Conservation (phyloP, 2,797 vertebrate species). For the Perodicticus potto region DNA sequence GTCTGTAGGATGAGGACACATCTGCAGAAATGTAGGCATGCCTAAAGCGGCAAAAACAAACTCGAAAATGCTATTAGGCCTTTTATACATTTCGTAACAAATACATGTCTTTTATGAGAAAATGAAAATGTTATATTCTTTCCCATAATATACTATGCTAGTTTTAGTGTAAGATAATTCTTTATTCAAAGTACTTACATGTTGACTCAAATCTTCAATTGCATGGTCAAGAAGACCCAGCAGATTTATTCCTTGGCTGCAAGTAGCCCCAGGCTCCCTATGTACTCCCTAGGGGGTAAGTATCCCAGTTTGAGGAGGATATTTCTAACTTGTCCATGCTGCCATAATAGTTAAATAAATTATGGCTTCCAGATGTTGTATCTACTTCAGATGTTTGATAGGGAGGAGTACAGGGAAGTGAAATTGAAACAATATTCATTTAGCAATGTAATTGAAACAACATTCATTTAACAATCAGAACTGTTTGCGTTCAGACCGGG, state of each 20-base stretch:
- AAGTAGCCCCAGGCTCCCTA: slow-evolving; percentile 55
- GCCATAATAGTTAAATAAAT: slow-evolving; percentile 66
- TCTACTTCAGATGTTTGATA: slow-evolving; percentile 68
- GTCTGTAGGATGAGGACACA: background rate
- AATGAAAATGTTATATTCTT: slow-evolving; percentile 42
- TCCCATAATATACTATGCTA: slow-evolving; percentile 34
- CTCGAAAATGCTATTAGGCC: slow-evolving; percentile 12
- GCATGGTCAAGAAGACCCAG: background rate
- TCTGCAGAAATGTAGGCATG: background rate
- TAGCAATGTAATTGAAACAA: slow-evolving; percentile 19
- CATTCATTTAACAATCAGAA: slow-evolving; percentile 55
- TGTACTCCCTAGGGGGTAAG: background rate
- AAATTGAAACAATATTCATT: slow-evolving; percentile 71
- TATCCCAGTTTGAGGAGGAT: slow-evolving; percentile 70
- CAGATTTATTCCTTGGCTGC: slow-evolving; percentile 61
- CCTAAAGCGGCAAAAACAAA: slow-evolving; percentile 35
- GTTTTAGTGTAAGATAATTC: slow-evolving; percentile 51
- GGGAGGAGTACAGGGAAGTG: background rate
- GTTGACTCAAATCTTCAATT: slow-evolving; percentile 48
- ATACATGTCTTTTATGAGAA: slow-evolving; percentile 21
- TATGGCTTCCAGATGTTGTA: slow-evolving; percentile 75
- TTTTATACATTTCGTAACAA: slow-evolving; percentile 28
- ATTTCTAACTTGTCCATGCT: slow-evolving; percentile 80
- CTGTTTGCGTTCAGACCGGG: slow-evolving; percentile 43
- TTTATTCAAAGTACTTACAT: slow-evolving; percentile 64